Conservation (phyloP, 2,113 vertebrate species). For the Hippocampus guttulatus region DNA sequence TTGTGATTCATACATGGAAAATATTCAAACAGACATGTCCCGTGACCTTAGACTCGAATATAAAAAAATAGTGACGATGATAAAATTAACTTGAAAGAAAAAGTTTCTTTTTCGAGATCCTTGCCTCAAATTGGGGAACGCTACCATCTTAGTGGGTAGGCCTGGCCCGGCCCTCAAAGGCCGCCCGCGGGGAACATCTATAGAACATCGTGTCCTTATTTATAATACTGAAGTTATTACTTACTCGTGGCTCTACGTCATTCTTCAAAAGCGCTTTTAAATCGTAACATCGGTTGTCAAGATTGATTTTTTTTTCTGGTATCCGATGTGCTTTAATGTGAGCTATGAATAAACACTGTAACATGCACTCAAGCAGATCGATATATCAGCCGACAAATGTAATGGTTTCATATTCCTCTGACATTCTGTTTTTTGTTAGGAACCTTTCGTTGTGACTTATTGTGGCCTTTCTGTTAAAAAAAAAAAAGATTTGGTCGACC, state of each 20-base stretch:
- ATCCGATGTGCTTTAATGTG: slow-evolving; percentile 4
- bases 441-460: background rate
- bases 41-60: no score
- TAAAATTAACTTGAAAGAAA: no score
- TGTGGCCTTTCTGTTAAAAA: background rate
- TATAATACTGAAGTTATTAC: background rate
- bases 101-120: no score
- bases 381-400: background rate
- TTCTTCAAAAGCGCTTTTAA: background rate
- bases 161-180: no score
- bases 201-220: background rate
- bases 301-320: background rate
- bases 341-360: background rate
- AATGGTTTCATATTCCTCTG: background rate
- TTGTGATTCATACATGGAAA: slow-evolving; percentile 50
- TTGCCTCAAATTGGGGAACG: no score
- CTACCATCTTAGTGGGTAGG: no score
- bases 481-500: background rate
- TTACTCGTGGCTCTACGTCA: background rate
- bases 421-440: background rate
- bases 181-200: background rate
- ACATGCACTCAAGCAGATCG: background rate
- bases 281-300: background rate
- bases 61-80: no score
- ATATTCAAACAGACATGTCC: background rate